Percentiles rank a stretch among this genome's conserved stretches.
These are phyloP conservation scores for Dipodomys ordii DNA, from an alignment of 2,113 vertebrate species.

Conservation along the genomic window DNA sequence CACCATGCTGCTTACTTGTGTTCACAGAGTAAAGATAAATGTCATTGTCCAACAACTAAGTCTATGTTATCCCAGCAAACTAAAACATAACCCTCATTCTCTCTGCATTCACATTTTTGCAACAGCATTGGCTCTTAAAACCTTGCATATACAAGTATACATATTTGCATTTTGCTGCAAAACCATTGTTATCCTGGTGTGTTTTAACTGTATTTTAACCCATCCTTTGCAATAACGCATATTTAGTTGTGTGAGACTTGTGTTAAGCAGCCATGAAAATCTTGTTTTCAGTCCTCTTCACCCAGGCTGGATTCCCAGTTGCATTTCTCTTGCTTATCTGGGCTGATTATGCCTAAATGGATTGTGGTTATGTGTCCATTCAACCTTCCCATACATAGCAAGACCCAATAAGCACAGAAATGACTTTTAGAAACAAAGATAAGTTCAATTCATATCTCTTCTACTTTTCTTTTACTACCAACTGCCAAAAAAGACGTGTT, in stretches of 20 bases:
- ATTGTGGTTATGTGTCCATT: neutral
- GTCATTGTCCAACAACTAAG: neutral
- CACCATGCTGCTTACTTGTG: neutral
- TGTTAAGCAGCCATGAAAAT: neutral
- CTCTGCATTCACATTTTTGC: neutral
- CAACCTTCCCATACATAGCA: neutral
- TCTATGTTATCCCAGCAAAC: neutral
- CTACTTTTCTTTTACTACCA: neutral
- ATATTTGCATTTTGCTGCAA: neutral
- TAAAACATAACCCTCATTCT: neutral
- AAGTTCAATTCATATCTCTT: neutral
- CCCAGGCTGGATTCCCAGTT: neutral
- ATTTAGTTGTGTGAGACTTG: neutral
- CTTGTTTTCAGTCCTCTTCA: neutral
- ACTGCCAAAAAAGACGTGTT: neutral
- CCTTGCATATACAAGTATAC: too few species aligned
- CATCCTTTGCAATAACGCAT: neutral
- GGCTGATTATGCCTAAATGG: neutral
- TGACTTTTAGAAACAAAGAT: neutral
- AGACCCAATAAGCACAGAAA: neutral
- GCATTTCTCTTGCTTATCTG: neutral
- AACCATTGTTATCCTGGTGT: neutral
- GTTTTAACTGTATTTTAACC: neutral
- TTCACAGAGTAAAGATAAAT: neutral
- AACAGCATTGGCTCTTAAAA: neutral